These are phyloP conservation scores for Argyrosomus japonicus DNA, from an alignment of 2,113 vertebrate genomes.

Conservation along the genomic window DNA sequence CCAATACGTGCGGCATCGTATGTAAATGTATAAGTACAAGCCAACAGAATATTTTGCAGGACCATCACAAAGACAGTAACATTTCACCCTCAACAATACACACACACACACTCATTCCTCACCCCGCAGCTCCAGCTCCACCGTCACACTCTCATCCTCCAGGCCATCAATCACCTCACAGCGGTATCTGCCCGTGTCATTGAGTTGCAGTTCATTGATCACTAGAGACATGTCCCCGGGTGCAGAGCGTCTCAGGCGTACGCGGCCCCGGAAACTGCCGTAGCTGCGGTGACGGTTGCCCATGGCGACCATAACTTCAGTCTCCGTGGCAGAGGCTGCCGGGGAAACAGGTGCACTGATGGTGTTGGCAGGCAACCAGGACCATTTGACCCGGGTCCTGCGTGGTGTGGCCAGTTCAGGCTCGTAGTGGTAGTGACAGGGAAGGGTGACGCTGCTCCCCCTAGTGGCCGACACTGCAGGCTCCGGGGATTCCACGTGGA, in stretches of 20 bases:
- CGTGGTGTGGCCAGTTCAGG: conserved; percentile 77
- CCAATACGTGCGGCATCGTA: too few relatives aligned
- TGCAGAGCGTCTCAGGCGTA: conserved; percentile 75
- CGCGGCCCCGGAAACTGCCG: conserved; percentile 88
- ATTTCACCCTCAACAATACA: neutral
- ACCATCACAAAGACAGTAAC: too few relatives aligned
- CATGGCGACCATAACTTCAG: conserved; percentile 90
- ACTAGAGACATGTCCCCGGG: conserved; percentile 86
- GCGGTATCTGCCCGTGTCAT: conserved; percentile 91
- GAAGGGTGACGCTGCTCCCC: conserved; percentile 88
- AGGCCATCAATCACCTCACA: conserved; percentile 95
- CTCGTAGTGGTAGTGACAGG: conserved; percentile 88
- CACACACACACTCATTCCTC: conserved; percentile 20
- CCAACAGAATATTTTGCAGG: too few relatives aligned
- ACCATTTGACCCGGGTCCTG: conserved; percentile 92
- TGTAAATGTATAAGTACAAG: too few relatives aligned
- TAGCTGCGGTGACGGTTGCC: conserved; percentile 87
- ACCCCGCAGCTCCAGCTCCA: conserved; percentile 92
- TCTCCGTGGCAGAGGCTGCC: conserved; percentile 78
- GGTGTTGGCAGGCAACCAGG: conserved; percentile 85
- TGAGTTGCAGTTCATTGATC: conserved; percentile 84
- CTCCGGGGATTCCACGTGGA: conserved; percentile 88
- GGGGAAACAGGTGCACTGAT: conserved; percentile 51
- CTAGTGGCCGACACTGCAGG: conserved; percentile 85
- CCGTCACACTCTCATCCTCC: conserved; percentile 90